Evolutionary conservation across 35 echinoderm and acorn worm species (phyloP).

Genomic region (Stichopus chloronotus): DNA sequence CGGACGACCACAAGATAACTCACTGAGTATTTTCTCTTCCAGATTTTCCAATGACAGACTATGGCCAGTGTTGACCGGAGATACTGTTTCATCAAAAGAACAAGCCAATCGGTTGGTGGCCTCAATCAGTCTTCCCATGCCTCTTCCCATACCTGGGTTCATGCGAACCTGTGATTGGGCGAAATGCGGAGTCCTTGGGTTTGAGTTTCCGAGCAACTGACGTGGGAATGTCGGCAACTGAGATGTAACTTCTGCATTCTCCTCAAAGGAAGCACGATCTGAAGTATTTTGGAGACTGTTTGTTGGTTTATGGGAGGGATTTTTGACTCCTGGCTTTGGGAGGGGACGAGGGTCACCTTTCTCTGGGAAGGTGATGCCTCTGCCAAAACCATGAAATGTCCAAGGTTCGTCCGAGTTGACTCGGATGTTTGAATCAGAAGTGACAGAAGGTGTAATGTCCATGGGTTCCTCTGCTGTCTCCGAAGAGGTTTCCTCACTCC

Average conservation of each 20-base stretch:
- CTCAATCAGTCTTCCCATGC: constrained; percentile 15
- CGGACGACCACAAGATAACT: constrained; percentile 24
- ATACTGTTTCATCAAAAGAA: not conserved
- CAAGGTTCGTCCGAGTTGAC: not conserved
- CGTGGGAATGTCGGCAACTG: constrained; percentile 28
- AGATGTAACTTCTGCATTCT: not conserved
- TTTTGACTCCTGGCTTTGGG: not conserved
- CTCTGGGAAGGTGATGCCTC: not conserved
- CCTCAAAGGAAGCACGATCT: not conserved
- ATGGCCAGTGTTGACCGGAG: not conserved
- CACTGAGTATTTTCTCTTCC: constrained; percentile 46
- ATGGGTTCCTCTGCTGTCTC: not conserved
- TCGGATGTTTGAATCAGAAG: not conserved
- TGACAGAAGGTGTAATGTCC: not conserved
- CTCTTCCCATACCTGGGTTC: constrained; percentile 33
- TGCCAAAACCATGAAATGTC: constrained; percentile 15
- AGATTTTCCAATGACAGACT: not conserved
- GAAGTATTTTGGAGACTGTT: too few species aligned
- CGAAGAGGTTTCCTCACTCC: not conserved
- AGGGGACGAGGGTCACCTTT: not conserved
- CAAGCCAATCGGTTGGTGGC: not conserved
- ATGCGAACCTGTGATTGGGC: not conserved
- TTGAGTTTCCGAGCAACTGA: not conserved
- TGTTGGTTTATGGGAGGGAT: not conserved
- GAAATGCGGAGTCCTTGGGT: not conserved